Conservation (phyloP, 2,797 vertebrate genomes). For the Mormyrops attenuatus region DNA sequence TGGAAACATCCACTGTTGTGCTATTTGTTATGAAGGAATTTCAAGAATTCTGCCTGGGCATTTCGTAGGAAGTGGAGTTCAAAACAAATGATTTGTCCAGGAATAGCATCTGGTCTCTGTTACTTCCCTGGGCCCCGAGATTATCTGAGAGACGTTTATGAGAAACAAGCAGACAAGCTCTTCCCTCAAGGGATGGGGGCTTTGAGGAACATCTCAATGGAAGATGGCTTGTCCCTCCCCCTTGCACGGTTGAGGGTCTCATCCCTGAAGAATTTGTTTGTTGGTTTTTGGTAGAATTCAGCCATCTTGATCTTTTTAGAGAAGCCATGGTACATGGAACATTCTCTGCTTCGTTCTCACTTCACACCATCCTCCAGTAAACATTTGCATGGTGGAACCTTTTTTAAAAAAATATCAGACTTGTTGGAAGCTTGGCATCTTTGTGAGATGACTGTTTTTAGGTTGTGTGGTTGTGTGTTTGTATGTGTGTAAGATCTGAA, state of each 20-base stretch:
- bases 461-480: not conserved
- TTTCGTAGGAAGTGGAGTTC: constrained; percentile 3
- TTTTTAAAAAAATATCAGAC: not conserved
- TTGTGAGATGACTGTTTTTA: not conserved
- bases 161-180: not conserved
- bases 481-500: not conserved
- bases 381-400: not conserved
- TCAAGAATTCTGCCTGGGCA: not conserved
- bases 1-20: not conserved
- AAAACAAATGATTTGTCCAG: constrained; percentile 9
- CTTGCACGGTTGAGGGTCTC: not conserved
- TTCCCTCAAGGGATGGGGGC: not conserved
- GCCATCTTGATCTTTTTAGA: not conserved
- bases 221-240: not conserved
- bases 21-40: constrained; percentile 5
- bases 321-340: not conserved
- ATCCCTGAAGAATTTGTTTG: not conserved
- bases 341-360: not conserved
- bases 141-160: not conserved
- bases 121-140: not conserved
- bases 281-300: not conserved
- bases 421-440: not conserved
- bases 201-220: not conserved
- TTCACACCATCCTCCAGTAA: not conserved
- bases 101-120: not conserved